These are phyloP conservation scores for Camelus dromedarius DNA, from an alignment of 2,113 vertebrate genomes.

Conservation along the genomic window DNA sequence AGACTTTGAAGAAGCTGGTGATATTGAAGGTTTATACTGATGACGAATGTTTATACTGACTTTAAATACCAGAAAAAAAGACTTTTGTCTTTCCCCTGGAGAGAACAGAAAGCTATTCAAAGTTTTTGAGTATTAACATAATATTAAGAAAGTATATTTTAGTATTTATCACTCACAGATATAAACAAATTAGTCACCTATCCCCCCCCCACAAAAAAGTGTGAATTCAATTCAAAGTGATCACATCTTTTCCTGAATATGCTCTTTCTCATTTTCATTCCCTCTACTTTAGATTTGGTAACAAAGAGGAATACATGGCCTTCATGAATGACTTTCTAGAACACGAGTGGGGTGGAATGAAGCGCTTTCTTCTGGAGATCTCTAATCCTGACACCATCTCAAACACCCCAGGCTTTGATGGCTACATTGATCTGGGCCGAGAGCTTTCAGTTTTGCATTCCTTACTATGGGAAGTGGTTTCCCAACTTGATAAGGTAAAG, in stretches of 20 bases:
- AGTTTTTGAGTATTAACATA: constrained; percentile 28
- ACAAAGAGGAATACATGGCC: constrained; percentile 99
- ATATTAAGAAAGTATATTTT: constrained; percentile 49
- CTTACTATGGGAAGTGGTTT: constrained; percentile 96
- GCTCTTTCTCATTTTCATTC: constrained; percentile 57
- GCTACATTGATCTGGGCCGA: constrained; percentile 96
- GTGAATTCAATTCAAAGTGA: constrained; percentile 34
- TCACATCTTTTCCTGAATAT: constrained; percentile 24
- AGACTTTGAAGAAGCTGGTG: constrained; percentile 16
- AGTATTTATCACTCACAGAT: constrained; percentile 30
- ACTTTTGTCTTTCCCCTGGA: neutral
- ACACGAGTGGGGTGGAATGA: constrained; percentile 98
- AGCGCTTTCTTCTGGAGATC: constrained; percentile 96
- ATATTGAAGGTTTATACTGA: neutral
- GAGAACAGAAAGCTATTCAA: constrained; percentile 44
- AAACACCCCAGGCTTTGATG: constrained; percentile 95
- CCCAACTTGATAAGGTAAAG: constrained; percentile 97
- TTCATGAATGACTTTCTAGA: constrained; percentile 99
- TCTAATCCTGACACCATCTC: constrained; percentile 95
- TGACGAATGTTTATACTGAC: neutral
- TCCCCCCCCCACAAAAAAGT: neutral
- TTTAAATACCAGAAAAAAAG: constrained; percentile 14
- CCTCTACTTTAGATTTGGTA: constrained; percentile 92
- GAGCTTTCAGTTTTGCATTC: constrained; percentile 97
- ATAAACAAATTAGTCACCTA: constrained; percentile 22